These are phyloP conservation scores for Delia radicum DNA, from an alignment of 1,140 invertebrate genomes.

Conservation along the genomic window DNA sequence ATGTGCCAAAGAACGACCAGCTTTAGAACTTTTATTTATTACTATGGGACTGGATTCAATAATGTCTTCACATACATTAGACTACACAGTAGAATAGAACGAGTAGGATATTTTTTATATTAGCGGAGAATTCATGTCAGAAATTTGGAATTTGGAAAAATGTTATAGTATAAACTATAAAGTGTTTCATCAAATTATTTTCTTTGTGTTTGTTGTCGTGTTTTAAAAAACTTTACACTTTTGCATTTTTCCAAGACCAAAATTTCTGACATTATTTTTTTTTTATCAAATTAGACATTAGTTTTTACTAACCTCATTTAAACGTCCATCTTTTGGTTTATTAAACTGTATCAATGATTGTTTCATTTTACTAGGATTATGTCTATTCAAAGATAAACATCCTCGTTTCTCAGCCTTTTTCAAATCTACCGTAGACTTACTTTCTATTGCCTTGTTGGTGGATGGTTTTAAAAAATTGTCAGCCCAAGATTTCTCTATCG, in stretches of 20 bases:
- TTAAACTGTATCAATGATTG: constrained; percentile 41
- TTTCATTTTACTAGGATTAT: constrained; percentile 32
- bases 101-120: no score
- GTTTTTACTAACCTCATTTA: background rate
- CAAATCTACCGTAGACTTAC: background rate
- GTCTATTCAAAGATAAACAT: constrained; percentile 17
- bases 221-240: no score
- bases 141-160: no score
- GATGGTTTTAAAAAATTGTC: background rate
- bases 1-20: background rate
- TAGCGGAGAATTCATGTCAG: no score
- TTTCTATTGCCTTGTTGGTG: background rate
- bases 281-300: no score
- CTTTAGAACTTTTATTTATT: background rate
- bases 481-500: background rate
- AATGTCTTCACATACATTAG: constrained; percentile 32
- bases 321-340: background rate
- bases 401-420: constrained; percentile 14
- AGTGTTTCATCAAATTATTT: no score
- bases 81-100: background rate
- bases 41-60: constrained; percentile 44
- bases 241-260: no score
- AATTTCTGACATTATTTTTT: no score
- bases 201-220: no score
- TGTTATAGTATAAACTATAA: no score